Base-by-base conservation (phyloP, 2,113 vertebrate genomes). In the Phalacrocorax carbo region DNA sequence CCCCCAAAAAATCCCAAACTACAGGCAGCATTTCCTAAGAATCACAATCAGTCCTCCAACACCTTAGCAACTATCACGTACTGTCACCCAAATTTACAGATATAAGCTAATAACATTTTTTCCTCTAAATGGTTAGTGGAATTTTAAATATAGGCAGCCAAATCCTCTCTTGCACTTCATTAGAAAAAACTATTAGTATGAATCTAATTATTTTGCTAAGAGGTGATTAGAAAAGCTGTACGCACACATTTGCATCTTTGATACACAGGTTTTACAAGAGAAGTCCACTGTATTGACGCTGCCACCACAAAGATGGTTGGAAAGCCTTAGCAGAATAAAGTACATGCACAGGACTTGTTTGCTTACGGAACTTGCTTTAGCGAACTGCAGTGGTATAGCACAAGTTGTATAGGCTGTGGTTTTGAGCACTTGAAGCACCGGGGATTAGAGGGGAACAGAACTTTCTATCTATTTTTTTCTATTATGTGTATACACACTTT, bases 401-500 rank as follows among this genome's bases (percentile, higher is more conserved):
- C 23, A 52, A 88, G 22, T 36, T n/a, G 21, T 15, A 10, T 13
- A 42, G 23, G 38, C 34, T 13, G 3, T 19, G 15, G 13, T 36
- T 36, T 68, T 81, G 4, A 75, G 42, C n/a, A 40, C 32, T 32
- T 38, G 32, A 61, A 80, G 18, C 62, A 34, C 40, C 32, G 38
- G 6, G 18, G 11, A 85, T 81, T 61, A 60, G 12, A 62, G 18
- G n/a, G 10, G 10, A 54, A 55, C 44, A 44, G 6, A 54, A 49
- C 38, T 38, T 38, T 38, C 38, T 38, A 38, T 38, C 38, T 38
- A 38, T 38, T 38, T 38, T 10, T 38, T 38, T 38, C 38, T 38
- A 38, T 38, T 38, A 38, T 0, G 29, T 1, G 0, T 3, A 29
- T 4, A 70, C 26, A 76, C 4, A 12, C 44, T 60, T 38, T 11